Percentiles rank a stretch among this genome's conserved stretches.
phyloP scores from a whole-genome alignment of 2,113 vertebrate species.

The Ia io region DNA sequence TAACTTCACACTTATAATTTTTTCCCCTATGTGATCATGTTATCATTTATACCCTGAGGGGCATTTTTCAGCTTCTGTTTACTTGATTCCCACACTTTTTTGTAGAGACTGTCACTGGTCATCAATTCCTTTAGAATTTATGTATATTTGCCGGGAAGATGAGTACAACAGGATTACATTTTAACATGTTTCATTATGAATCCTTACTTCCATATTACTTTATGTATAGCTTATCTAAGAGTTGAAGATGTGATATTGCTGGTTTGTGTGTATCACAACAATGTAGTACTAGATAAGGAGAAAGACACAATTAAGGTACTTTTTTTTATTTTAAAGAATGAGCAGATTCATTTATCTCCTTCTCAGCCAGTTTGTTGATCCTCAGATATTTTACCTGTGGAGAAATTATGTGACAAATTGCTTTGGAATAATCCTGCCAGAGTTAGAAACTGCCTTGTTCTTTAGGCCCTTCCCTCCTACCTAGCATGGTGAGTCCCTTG shows the following conservation, averaged over 20 bases:
- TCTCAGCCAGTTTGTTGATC: neutral
- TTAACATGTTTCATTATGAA: neutral
- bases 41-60: slow-evolving; percentile 32
- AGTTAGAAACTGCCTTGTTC: neutral
- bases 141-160: neutral
- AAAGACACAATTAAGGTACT: neutral
- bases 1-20: slow-evolving; percentile 15
- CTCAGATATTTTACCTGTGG: neutral
- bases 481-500: neutral
- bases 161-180: neutral
- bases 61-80: slow-evolving; percentile 25
- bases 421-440: neutral
- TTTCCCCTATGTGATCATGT: neutral
- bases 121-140: neutral
- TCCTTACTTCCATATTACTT: neutral
- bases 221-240: neutral
- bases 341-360: neutral
- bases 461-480: neutral
- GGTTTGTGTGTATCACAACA: neutral
- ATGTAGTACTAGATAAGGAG: neutral
- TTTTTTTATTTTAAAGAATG: neutral
- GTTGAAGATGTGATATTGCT: neutral
- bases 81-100: neutral
- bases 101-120: neutral
- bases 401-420: neutral